A percentile compares a stretch with the other conserved stretches of the same genome.
These are phyloP conservation scores for Pherbina coryleti DNA, from an alignment of 2,888 invertebrate species.

Conservation along the genomic window DNA sequence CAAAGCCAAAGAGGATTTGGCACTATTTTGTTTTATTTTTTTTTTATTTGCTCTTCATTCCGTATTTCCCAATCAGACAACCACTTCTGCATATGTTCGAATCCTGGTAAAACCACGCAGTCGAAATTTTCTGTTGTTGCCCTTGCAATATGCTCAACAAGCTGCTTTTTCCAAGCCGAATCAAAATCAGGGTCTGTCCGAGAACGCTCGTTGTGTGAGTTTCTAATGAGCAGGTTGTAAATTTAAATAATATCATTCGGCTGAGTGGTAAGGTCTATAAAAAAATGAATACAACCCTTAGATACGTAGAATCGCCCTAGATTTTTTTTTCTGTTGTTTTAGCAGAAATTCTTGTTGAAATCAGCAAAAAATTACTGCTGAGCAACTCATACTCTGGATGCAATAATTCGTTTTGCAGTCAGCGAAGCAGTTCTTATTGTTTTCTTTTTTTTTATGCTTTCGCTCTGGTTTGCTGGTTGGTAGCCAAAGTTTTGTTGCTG, in stretches of 20 bases:
- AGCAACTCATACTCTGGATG: slow-evolving; percentile 39
- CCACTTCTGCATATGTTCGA: slow-evolving; percentile 31
- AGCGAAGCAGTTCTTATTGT: background rate
- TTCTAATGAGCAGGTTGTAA: slow-evolving; percentile 34
- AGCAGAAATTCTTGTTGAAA: slow-evolving; percentile 34
- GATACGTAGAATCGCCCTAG: background rate
- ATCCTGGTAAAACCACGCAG: background rate
- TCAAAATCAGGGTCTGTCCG: background rate
- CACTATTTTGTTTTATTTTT: too few relatives aligned
- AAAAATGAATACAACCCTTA: slow-evolving; percentile 5
- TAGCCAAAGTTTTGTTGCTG: background rate
- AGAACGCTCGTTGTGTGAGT: background rate
- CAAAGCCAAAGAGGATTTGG: slow-evolving; percentile 3
- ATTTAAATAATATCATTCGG: slow-evolving; percentile 23
- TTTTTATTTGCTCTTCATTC: too few relatives aligned
- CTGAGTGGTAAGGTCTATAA: background rate
- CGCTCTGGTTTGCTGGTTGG: background rate
- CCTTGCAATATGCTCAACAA: background rate
- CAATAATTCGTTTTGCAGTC: background rate
- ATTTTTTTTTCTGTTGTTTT: slow-evolving; percentile 1
- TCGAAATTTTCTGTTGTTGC: background rate
- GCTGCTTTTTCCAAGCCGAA: background rate
- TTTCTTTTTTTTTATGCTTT: background rate
- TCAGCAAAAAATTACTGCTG: slow-evolving; percentile 43
- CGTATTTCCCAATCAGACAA: background rate